Percentiles rank a stretch among this genome's conserved stretches.
Evolutionary conservation across 2,888 invertebrate species (phyloP).

Genomic region (Andrena chrysosceles): DNA sequence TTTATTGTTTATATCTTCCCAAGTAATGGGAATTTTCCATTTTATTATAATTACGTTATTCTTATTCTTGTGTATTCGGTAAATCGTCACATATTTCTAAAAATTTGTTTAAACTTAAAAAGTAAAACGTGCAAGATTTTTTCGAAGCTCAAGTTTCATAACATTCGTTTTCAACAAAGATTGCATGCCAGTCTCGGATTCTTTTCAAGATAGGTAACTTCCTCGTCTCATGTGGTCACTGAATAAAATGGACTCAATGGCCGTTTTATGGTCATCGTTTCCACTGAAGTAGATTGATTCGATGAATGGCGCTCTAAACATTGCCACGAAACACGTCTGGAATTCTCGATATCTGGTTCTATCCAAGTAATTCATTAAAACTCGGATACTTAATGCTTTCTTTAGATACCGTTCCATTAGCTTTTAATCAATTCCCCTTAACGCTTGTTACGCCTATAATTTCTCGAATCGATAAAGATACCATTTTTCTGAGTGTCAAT

Average conservation of each 20-base stretch:
- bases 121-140: background rate
- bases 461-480: background rate
- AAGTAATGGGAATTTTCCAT: background rate
- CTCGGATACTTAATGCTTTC: background rate
- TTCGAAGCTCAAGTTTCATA: background rate
- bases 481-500: background rate
- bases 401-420: background rate
- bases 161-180: background rate
- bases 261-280: slow-evolving; percentile 26
- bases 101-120: background rate
- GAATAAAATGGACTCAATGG: slow-evolving; percentile 54
- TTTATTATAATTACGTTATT: background rate
- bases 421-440: slow-evolving; percentile 5
- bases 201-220: slow-evolving; percentile 32
- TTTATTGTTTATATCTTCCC: too few species aligned
- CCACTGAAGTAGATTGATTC: slow-evolving; percentile 38
- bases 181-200: slow-evolving; percentile 30
- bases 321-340: slow-evolving; percentile 32
- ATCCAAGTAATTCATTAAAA: slow-evolving; percentile 7
- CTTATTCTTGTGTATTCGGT: background rate
- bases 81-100: too few species aligned
- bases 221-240: slow-evolving; percentile 31
- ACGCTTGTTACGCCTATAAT: background rate
- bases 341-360: slow-evolving; percentile 31
- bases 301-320: slow-evolving; percentile 20